Evolutionary conservation across 2,797 vertebrate species (phyloP).

Genomic region (Hippocampus kuda): DNA sequence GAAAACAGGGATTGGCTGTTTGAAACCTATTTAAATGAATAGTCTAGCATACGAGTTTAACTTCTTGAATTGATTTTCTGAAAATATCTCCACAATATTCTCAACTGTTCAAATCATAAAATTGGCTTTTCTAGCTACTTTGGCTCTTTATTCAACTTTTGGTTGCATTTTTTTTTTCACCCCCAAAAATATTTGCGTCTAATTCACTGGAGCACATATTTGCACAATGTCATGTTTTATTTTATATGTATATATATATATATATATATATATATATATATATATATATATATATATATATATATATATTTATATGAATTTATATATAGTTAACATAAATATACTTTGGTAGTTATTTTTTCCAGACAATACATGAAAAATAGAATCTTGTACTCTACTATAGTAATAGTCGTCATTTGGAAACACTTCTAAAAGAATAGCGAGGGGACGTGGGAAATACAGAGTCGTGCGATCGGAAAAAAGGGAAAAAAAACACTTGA

Average conservation of each 20-base stretch:
- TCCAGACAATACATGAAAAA: slow-evolving; percentile 59
- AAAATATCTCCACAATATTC: background rate
- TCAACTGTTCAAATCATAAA: background rate
- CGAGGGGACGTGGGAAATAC: background rate
- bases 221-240: slow-evolving; percentile 36
- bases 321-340: slow-evolving; percentile 50
- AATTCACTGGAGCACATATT: slow-evolving; percentile 58
- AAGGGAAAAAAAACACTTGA: slow-evolving; percentile 45
- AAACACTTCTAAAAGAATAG: slow-evolving; percentile 40
- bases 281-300: background rate
- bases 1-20: background rate
- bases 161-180: background rate
- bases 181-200: slow-evolving; percentile 29
- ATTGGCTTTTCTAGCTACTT: slow-evolving; percentile 5
- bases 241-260: slow-evolving; percentile 19
- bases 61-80: background rate
- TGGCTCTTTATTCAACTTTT: slow-evolving; percentile 18
- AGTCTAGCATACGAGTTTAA: background rate
- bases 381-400: slow-evolving; percentile 45
- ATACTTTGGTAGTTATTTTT: slow-evolving; percentile 66
- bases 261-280: slow-evolving; percentile 34
- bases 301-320: slow-evolving; percentile 4
- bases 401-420: slow-evolving; percentile 55
- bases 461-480: slow-evolving; percentile 1
- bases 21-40: background rate